Evolutionary conservation across 53 echinoderm and acorn worm species (phyloP).

Genomic region (Pentamera pediparva): DNA sequence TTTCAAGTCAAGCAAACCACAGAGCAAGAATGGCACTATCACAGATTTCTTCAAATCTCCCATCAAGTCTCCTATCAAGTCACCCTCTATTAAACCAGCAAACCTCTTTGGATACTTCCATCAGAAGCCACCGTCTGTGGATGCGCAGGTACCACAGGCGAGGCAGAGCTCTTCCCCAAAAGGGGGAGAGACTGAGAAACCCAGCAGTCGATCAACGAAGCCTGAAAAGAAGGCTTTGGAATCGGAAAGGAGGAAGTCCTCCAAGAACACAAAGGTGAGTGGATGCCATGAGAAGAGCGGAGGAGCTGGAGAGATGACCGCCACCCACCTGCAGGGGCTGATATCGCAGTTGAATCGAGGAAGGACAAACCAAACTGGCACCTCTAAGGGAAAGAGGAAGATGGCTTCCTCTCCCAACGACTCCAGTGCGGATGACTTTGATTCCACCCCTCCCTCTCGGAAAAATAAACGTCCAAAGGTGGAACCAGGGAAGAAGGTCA

Average conservation of each 20-base stretch:
- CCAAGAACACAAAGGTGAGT: background rate
- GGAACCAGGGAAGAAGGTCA: background rate
- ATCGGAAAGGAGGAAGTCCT: background rate
- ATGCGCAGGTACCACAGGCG: background rate
- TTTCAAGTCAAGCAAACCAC: background rate
- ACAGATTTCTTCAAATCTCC: conserved; percentile 49
- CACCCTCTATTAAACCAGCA: no score
- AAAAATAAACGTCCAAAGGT: conserved; percentile 11
- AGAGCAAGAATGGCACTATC: background rate
- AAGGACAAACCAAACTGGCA: background rate
- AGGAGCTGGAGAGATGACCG: no score
- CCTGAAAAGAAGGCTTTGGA: no score
- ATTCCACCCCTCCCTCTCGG: conserved; percentile 30
- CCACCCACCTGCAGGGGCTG: background rate
- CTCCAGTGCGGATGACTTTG: conserved; percentile 37
- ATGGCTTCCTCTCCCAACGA: background rate
- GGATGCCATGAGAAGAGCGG: no score
- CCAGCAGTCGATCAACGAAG: no score
- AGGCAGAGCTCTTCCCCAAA: no score
- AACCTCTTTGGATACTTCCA: conserved; percentile 27
- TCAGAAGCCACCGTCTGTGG: background rate
- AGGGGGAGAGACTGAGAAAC: no score
- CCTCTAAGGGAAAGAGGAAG: conserved; percentile 8
- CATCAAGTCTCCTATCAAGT: background rate
- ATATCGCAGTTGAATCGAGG: background rate